A percentile compares a stretch with the other conserved stretches of the same genome.
Conservation (phyloP, 2,888 invertebrate genomes). For the Nomada flava region DNA sequence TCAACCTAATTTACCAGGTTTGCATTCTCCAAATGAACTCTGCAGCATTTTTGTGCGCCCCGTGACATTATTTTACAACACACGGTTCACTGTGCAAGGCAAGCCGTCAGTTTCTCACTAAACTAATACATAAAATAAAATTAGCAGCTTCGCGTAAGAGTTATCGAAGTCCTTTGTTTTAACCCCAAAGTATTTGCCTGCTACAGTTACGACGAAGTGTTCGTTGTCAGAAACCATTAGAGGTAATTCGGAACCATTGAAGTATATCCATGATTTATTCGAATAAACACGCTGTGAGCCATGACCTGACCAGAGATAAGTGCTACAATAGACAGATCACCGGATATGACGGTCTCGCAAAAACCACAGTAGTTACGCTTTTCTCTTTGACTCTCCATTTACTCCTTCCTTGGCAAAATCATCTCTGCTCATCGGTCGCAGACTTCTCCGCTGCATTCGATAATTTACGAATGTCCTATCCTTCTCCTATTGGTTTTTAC, state of each 20-base stretch:
- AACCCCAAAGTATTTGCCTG: neutral
- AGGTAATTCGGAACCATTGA: constrained; percentile 20
- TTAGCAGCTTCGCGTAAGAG: too few relatives aligned
- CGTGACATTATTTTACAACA: neutral
- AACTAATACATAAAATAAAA: too few relatives aligned
- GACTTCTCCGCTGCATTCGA: constrained; percentile 33
- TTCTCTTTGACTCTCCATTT: constrained; percentile 62
- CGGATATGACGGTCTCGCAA: constrained; percentile 81
- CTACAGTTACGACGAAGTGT: neutral
- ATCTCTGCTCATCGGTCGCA: constrained; percentile 46
- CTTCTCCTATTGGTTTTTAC: constrained; percentile 45
- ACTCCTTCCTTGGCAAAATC: constrained; percentile 59
- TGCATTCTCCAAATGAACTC: constrained; percentile 31
- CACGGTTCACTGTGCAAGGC: neutral
- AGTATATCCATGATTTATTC: constrained; percentile 79
- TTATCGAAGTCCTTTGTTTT: neutral
- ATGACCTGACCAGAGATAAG: constrained; percentile 69
- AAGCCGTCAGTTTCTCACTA: neutral
- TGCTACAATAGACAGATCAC: constrained; percentile 77
- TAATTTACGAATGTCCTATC: constrained; percentile 58
- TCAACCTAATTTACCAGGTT: constrained; percentile 40
- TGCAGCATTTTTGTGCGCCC: neutral
- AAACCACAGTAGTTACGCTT: constrained; percentile 78
- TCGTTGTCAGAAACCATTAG: constrained; percentile 2
- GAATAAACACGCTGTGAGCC: constrained; percentile 80